Evolutionary conservation across 2,797 vertebrate species (phyloP), one percentile per base, ranked within the genome.

Genomic region (Petrocephalus schoutedeni): DNA sequence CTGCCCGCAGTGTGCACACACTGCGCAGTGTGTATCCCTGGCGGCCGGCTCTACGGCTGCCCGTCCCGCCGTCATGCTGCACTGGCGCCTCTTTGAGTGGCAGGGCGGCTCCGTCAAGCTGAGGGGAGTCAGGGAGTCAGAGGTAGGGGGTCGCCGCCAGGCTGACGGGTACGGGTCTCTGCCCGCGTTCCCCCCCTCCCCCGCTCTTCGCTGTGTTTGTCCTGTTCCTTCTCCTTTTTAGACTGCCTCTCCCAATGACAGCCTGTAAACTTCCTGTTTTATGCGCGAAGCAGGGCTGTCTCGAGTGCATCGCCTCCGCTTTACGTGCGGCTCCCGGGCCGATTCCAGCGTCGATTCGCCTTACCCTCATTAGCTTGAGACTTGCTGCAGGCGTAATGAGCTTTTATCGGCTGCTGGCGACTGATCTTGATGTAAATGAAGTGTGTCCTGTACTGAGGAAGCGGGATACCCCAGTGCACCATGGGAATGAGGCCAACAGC

Each of bases 51-150:
- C 23, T 21, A 32, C 1, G 49, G 21, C 67, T 85, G 49, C 23
- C 49, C 58, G 82, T 83, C 88, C 0, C 16, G 61, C 89, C 87
- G 89, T 85, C 28, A 96, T 96, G 94, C 94, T 96, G 88, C 92
- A 94, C 94, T 93, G 93, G 83, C 93, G 92, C 51, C 94, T 97
- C 91, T 91, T 94, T 0, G 95, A 96, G 86, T 91, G 95, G 21
- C 96, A 96, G 89, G 93, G 92, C 14, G 91, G 96, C 90, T 96
- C 95, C 23, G 92, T 97, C 91, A 96, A 90, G 91, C 92, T 95
- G 90, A 92, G 90, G 77, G 95, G 92, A 93, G 91, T 93, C 2
- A 89, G 87, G 9, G 88, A 90, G 14, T 90, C 91, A 14, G 94
- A 97, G 97, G 97, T 98, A 97, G 95, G 96, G 91, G 0, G 45